Conservation (phyloP, 2,888 invertebrate genomes). For the Coleophora deauratella region DNA sequence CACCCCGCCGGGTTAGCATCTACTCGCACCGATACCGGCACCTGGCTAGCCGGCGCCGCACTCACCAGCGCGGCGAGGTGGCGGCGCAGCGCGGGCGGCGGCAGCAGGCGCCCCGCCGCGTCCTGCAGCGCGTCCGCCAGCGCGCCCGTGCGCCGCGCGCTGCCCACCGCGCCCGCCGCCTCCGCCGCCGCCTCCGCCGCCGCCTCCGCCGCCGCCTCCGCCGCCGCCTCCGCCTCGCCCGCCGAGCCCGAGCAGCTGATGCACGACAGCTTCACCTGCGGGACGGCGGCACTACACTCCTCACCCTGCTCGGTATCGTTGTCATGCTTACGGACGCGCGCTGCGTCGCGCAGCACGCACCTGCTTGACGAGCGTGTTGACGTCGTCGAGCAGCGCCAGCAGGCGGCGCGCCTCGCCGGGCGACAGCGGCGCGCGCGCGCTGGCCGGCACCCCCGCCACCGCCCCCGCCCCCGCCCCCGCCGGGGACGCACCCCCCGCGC, state of each 20-base stretch:
- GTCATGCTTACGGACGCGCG: too few species aligned
- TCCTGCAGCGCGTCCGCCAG: constrained; percentile 69
- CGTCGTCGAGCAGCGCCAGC: constrained; percentile 86
- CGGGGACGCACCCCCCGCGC: constrained; percentile 7
- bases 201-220: constrained; percentile 76
- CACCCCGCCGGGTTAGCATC: too few species aligned
- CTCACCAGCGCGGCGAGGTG: constrained; percentile 84
- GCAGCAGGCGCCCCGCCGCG: constrained; percentile 86
- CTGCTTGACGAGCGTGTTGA: constrained; percentile 90
- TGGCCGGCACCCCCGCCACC: constrained; percentile 11
- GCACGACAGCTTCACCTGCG: constrained; percentile 60
- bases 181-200: constrained; percentile 44
- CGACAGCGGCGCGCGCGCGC: constrained; percentile 45
- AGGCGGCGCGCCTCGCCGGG: constrained; percentile 82
- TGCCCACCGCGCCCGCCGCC: constrained; percentile 82
- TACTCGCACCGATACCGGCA: too few species aligned
- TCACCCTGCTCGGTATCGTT: too few species aligned
- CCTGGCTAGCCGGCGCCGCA: not conserved
- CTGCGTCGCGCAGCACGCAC: constrained; percentile 68
- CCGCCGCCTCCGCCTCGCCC: constrained; percentile 38
- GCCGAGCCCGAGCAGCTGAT: constrained; percentile 59
- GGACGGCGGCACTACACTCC: not conserved
- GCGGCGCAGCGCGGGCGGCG: constrained; percentile 82
- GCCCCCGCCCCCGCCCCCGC: constrained; percentile 13
- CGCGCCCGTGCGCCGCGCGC: constrained; percentile 77